Evolutionary conservation across 92 coral and sea anemone species (phyloP).

Genomic region (Palythoa heliodiscus): DNA sequence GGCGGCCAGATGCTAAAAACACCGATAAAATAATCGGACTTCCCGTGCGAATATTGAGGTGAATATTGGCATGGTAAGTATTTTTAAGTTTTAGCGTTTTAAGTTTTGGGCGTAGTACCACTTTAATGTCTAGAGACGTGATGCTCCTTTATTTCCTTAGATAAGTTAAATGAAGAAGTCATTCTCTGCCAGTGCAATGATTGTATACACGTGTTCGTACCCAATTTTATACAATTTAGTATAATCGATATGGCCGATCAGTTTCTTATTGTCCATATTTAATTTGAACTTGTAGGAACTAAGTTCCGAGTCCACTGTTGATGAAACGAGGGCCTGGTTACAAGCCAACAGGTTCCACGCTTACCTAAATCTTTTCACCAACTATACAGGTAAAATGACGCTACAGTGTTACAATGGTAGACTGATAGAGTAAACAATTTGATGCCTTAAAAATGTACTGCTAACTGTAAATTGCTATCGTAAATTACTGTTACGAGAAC

Average conservation of each 20-base stretch:
- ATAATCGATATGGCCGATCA: not conserved
- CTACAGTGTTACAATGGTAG: not conserved
- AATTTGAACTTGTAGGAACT: conserved; percentile 57
- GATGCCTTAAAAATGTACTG: too few relatives aligned
- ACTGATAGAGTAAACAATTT: not conserved
- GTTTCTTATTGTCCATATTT: not conserved
- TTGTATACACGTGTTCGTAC: not conserved
- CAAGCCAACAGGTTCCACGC: conserved; percentile 85
- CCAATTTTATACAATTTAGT: not conserved
- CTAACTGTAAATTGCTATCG: too few relatives aligned
- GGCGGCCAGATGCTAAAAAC: too few relatives aligned
- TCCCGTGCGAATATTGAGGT: too few relatives aligned
- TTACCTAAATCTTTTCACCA: conserved; percentile 77
- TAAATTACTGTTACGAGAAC: too few relatives aligned
- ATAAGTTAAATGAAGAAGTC: too few relatives aligned
- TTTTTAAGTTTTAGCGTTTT: too few relatives aligned
- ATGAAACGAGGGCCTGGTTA: conserved; percentile 95
- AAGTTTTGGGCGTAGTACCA: too few relatives aligned
- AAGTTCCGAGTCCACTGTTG: conserved; percentile 80
- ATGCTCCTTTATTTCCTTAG: not conserved
- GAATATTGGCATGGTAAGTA: too few relatives aligned
- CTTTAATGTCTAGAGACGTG: too few relatives aligned
- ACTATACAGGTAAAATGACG: conserved; percentile 76
- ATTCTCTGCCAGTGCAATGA: too few relatives aligned
- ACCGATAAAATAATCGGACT: too few relatives aligned